A percentile compares a stretch with the other conserved stretches of the same genome.
phyloP scores from a whole-genome alignment of 1,140 invertebrate genomes.

The Nylanderia fulva region DNA sequence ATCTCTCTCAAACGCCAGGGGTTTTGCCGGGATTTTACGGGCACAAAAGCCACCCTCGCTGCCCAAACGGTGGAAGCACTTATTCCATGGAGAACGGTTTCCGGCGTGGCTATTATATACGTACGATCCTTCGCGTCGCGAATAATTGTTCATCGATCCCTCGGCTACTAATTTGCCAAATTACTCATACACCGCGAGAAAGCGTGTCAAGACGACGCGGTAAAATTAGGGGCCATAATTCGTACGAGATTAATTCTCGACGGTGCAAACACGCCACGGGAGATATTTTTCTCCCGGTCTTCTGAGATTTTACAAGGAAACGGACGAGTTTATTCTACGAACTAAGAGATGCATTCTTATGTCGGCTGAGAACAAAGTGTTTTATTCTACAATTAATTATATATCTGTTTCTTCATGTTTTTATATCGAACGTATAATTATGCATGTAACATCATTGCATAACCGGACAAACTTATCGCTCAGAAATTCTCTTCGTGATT shows the following conservation, averaged over 20 bases:
- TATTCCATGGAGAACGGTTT: conserved; percentile 20
- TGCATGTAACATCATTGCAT: not conserved
- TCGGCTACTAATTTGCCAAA: conserved; percentile 48
- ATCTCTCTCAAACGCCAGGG: not conserved
- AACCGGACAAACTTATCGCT: not conserved
- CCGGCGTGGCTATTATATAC: conserved; percentile 45
- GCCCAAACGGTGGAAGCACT: not conserved
- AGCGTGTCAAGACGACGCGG: conserved; percentile 54
- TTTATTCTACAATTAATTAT: no score
- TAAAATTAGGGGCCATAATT: conserved; percentile 49
- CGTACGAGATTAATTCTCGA: conserved; percentile 55
- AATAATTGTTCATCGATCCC: conserved; percentile 49
- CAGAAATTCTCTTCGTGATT: not conserved
- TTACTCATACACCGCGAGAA: conserved; percentile 32
- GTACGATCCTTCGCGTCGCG: conserved; percentile 14
- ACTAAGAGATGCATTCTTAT: conserved; percentile 2
- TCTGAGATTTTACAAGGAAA: conserved; percentile 8
- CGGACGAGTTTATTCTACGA: not conserved
- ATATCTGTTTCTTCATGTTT: not conserved
- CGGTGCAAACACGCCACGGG: conserved; percentile 48
- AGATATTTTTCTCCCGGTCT: conserved; percentile 1
- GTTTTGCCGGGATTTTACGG: conserved; percentile 21
- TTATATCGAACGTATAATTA: no score
- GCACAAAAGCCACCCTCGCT: not conserved
- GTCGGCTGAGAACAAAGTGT: not conserved